Conservation (phyloP, 2,113 vertebrate species). For the Dicerorhinus sumatrensis region DNA sequence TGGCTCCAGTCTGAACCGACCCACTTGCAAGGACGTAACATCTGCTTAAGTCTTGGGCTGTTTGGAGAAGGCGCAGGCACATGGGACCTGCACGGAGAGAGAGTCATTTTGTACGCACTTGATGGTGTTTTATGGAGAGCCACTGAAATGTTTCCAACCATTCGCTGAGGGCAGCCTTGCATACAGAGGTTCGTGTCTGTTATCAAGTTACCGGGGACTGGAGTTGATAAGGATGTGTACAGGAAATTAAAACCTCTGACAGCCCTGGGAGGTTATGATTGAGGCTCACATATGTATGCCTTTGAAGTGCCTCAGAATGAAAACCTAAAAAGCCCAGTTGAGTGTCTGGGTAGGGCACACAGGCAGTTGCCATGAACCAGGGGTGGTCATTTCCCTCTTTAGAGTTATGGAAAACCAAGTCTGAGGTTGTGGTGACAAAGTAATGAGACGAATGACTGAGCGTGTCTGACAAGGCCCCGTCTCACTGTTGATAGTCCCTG, state of each 20-base stretch:
- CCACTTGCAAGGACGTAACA: constrained; percentile 80
- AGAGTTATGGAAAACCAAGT: not conserved
- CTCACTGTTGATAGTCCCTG: not conserved
- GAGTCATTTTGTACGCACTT: not conserved
- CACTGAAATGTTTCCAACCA: not conserved
- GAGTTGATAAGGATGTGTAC: constrained; percentile 26
- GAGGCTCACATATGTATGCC: not conserved
- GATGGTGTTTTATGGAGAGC: not conserved
- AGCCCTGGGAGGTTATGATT: not conserved
- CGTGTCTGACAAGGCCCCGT: not conserved
- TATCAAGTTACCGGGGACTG: not conserved
- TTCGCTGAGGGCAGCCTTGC: not conserved
- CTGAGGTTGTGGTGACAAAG: not conserved
- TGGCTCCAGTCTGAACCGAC: constrained; percentile 71
- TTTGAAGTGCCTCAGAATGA: not conserved
- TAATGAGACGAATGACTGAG: not conserved
- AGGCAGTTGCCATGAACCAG: not conserved
- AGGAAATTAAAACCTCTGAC: constrained; percentile 66
- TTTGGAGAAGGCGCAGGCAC: not conserved
- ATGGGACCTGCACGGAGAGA: not conserved
- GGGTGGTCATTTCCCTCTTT: not conserved
- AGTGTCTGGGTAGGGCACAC: not conserved
- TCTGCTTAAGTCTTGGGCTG: constrained; percentile 71
- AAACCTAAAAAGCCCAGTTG: not conserved
- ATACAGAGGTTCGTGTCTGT: not conserved